Evolutionary conservation across 2,888 invertebrate genomes (phyloP).

Genomic region (Ferrisia virgata): DNA sequence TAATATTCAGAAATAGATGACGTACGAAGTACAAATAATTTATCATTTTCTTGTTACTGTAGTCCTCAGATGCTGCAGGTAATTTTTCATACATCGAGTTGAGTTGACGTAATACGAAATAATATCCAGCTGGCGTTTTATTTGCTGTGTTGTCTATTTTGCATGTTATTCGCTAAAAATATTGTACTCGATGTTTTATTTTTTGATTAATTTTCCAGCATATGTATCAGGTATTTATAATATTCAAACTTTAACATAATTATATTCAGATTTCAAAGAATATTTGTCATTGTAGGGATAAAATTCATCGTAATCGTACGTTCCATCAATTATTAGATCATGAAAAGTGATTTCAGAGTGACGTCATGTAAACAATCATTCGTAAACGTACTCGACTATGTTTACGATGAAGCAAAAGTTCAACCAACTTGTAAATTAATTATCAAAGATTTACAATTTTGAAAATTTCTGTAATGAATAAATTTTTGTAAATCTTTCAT

Average conservation of each 20-base stretch:
- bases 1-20: background rate
- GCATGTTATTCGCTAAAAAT: no score
- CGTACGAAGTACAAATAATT: background rate
- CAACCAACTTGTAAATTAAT: background rate
- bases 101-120: background rate
- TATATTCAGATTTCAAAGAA: no score
- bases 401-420: background rate
- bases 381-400: background rate
- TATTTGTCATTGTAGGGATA: no score
- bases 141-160: background rate
- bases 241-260: no score
- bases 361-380: background rate
- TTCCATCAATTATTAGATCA: no score
- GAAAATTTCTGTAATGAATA: background rate
- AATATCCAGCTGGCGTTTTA: background rate
- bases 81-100: background rate
- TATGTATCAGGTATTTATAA: no score
- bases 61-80: background rate
- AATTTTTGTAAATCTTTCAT: constrained; percentile 15
- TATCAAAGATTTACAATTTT: constrained; percentile 12
- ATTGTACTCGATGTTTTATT: no score
- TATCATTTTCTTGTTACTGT: background rate
- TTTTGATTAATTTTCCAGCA: background rate
- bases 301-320: no score
- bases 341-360: background rate